Conservation (phyloP, 1,140 invertebrate genomes). For the Aphelinus atriplicis region DNA sequence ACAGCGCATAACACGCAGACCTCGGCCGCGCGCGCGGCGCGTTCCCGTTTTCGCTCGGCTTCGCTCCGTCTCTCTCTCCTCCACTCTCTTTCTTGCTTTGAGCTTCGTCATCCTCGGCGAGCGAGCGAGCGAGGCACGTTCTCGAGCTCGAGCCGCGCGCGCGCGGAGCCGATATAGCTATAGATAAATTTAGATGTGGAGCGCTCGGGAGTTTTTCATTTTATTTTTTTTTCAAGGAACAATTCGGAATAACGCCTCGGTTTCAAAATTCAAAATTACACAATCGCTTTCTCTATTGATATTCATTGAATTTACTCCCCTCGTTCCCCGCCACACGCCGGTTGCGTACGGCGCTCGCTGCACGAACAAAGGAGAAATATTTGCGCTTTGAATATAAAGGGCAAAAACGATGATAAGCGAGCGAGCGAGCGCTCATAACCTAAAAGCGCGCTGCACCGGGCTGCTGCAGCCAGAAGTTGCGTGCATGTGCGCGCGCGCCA, state of each 20-base stretch:
- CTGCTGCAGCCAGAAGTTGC: background rate
- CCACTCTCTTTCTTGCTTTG: conserved; percentile 12
- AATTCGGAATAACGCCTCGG: too few species aligned
- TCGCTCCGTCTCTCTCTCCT: conserved; percentile 27
- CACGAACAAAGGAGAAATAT: too few species aligned
- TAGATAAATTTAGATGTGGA: conserved; percentile 35
- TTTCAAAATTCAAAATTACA: too few species aligned
- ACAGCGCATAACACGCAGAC: conserved; percentile 22
- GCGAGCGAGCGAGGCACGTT: conserved; percentile 31
- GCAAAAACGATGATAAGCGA: background rate
- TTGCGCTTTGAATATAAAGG: too few species aligned
- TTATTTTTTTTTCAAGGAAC: background rate
- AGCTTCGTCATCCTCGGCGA: conserved; percentile 39
- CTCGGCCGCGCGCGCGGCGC: conserved; percentile 32
- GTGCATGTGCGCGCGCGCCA: conserved; percentile 7
- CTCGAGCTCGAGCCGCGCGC: conserved; percentile 27
- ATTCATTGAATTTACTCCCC: too few species aligned
- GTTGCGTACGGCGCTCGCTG: too few species aligned
- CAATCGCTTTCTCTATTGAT: too few species aligned
- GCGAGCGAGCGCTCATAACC: conserved; percentile 22
- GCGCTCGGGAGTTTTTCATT: background rate
- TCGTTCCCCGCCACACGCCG: too few species aligned
- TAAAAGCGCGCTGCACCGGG: conserved; percentile 29
- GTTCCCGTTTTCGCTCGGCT: conserved; percentile 52
- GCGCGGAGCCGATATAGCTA: background rate